Evolutionary conservation across 1,140 invertebrate genomes (phyloP), one percentile per base, ranked within the genome.

Genomic region (Camponotus floridanus): DNA sequence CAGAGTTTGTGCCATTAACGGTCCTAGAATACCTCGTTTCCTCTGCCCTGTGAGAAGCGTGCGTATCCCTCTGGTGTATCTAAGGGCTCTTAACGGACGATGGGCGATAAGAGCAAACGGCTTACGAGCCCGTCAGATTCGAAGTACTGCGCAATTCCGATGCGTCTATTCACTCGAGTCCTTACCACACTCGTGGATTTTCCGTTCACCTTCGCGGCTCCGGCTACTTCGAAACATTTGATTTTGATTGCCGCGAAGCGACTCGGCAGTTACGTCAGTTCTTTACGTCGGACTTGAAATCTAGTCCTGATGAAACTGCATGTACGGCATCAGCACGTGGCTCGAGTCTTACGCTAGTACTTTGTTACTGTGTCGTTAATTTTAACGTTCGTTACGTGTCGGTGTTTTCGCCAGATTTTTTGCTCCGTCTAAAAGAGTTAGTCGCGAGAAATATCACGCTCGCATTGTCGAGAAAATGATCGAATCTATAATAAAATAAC

Each of bases 291-390:
- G 87, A 76, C 61, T 67, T 48, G 21, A 67, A 51, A 68, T 78
- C 42, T 18, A 15, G 18, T 15, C 15, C 68, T 33, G 55, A n/a
- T 36, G 55, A 83, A 83, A 83, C 55, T 81, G 85, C 85, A 85
- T 89, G 89, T 90, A 81, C 87, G 89, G 90, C 92, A 87, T 67
- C 8, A 67, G 65, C 42, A 51, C 76, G 80, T 55, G 73, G 68
- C 73, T 36, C 83, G 85, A 90, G 81, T 88, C 90, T 89, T 91
- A 89, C 92, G 48, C 48, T 51, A 91, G 93, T 94, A 94, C 94
- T 94, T 94, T 93, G 93, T 95, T 93, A 95, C 92, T 87, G 71
- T 88, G 91, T 91, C 92, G 94, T 95, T 95, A 95, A 95, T 95
- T 95, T 95, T 95, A 95, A 95, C 92, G 92, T 78, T 62, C 73